Evolutionary conservation across 2,888 invertebrate species (phyloP), one percentile per base, ranked within the genome.

Genomic region (Sepiola atlantica): DNA sequence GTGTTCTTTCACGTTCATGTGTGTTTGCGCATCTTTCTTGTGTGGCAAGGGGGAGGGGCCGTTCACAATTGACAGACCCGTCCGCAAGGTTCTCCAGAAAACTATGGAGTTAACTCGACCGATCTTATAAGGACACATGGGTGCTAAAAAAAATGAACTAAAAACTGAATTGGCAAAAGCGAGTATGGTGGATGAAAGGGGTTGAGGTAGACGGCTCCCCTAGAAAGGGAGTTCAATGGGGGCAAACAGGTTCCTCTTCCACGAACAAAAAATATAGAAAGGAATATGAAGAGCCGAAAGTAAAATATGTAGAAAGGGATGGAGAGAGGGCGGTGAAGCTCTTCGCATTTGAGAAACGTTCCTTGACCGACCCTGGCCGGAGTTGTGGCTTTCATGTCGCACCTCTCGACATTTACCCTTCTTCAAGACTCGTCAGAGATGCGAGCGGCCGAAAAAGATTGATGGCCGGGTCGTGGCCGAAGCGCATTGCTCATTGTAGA

Each of bases 331-430:
- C 21, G 61, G 28, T 10, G 61, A 24, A 61, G 10, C 6, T 61
- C 24, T 28, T 28, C 28, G 16, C 12, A n/a, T 77, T 77, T 77
- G 77, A 77, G n/a, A n/a, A 77, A 77, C 77, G 77, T 28, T 28
- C n/a, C 77, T 77, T 77, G 77, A 77, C 77, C 77, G 77, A 77
- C 77, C 77, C n/a, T 77, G 77, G 77, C 77, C 77, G 28, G 77
- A 77, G 77, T 24, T 24, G 61, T 24, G 61, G 28, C 77, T 77
- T 77, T 77, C 28, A 77, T n/a, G 77, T 77, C 77, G n/a, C 77
- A 77, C 77, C 77, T 77, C n/a, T n/a, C n/a, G n/a, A 28, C 28
- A n/a, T 77, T 28, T n/a, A 45, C 14, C n/a, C 77, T 77, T 77
- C 77, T 77, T 77, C 77, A n/a, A n/a, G 8, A n/a, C 16, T 77